Evolutionary conservation across 2,113 vertebrate genomes (phyloP).

Genomic region (Megaceryle torquata): DNA sequence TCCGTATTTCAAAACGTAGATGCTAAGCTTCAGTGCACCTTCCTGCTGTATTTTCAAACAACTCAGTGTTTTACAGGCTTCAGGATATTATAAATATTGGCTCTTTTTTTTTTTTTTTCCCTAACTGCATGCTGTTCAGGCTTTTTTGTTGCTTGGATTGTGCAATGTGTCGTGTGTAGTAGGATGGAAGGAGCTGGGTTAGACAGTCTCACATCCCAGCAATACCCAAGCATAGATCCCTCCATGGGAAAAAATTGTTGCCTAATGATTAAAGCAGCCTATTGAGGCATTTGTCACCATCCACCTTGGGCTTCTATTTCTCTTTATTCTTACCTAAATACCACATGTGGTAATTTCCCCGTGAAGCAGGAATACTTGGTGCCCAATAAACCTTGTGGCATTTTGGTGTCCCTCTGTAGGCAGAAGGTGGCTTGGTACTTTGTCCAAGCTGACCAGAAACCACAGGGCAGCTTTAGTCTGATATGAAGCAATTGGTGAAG

Average conservation of each 20-base stretch:
- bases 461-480: neutral
- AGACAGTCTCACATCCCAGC: neutral
- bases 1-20: neutral
- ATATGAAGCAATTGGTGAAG: neutral
- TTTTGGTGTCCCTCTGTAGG: neutral
- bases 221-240: neutral
- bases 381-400: neutral
- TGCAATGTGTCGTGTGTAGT: neutral
- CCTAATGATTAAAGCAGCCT: neutral
- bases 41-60: slow-evolving; percentile 26
- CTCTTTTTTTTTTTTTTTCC: neutral
- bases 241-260: neutral
- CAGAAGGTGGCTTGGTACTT: neutral
- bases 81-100: slow-evolving; percentile 30
- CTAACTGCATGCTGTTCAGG: neutral
- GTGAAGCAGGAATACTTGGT: neutral
- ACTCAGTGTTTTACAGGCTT: neutral
- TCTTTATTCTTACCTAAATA: neutral
- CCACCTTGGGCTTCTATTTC: neutral
- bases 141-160: neutral
- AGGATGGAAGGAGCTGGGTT: neutral
- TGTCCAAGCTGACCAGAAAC: neutral
- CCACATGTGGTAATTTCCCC: neutral
- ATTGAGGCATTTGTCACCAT: neutral
- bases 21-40: slow-evolving; percentile 23